These are phyloP conservation scores for Leucoraja erinaceus DNA, from an alignment of 2,113 vertebrate genomes.

Conservation along the genomic window DNA sequence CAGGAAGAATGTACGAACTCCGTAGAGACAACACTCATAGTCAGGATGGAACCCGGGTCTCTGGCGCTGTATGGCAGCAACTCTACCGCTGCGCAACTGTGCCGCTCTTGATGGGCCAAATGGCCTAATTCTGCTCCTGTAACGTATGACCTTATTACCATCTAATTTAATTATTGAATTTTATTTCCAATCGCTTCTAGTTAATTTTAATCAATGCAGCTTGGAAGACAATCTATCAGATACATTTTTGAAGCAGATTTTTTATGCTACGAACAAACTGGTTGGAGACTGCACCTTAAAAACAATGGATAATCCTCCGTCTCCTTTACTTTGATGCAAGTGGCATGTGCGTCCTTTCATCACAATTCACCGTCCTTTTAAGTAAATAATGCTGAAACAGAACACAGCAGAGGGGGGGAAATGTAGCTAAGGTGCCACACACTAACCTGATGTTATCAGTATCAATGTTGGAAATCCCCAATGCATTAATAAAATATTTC, in stretches of 20 bases:
- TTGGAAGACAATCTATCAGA: background rate
- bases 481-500: conserved; percentile 20
- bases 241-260: background rate
- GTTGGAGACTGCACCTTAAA: background rate
- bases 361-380: background rate
- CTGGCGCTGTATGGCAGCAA: too few relatives aligned
- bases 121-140: too few relatives aligned
- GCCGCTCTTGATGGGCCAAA: too few relatives aligned
- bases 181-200: background rate
- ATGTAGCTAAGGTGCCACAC: background rate
- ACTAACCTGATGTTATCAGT: background rate
- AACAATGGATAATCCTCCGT: background rate
- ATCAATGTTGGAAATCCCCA: background rate
- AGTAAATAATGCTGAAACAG: background rate
- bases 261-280: background rate
- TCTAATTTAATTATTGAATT: background rate
- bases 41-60: too few relatives aligned
- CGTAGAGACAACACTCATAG: too few relatives aligned
- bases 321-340: background rate
- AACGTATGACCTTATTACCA: too few relatives aligned
- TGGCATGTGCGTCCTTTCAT: background rate
- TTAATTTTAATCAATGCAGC: background rate
- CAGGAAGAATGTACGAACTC: too few relatives aligned
- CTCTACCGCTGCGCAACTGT: too few relatives aligned
- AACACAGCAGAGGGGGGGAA: background rate